These are phyloP conservation scores for Nyctereutes procyonoides DNA, from an alignment of 2,113 vertebrate species.

Conservation along the genomic window DNA sequence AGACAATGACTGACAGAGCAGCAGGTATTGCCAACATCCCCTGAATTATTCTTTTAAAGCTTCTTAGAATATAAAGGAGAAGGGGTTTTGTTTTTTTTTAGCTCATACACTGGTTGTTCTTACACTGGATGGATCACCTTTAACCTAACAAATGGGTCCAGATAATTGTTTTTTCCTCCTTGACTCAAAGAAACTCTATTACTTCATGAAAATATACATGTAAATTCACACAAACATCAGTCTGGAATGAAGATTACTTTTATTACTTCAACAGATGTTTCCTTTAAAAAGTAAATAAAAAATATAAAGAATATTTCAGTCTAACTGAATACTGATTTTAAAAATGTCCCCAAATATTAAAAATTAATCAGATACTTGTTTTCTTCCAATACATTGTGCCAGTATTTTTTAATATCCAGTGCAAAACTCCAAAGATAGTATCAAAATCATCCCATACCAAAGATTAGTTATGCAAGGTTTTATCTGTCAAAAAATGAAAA, in stretches of 20 bases:
- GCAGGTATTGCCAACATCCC: constrained; percentile 79
- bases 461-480: constrained; percentile 83
- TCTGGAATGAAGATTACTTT: constrained; percentile 80
- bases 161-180: constrained; percentile 68
- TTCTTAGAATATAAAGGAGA: constrained; percentile 82
- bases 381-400: constrained; percentile 77
- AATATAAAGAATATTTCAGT: constrained; percentile 77
- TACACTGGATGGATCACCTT: constrained; percentile 76
- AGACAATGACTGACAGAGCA: constrained; percentile 81
- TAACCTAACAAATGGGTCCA: constrained; percentile 61
- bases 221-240: constrained; percentile 79
- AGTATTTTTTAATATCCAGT: constrained; percentile 87
- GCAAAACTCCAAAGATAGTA: constrained; percentile 89
- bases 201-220: constrained; percentile 77
- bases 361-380: constrained; percentile 76
- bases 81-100: constrained; percentile 72
- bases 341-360: constrained; percentile 80
- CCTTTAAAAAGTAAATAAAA: constrained; percentile 81
- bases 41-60: constrained; percentile 86
- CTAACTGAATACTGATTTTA: constrained; percentile 76
- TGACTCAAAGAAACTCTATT: constrained; percentile 70
- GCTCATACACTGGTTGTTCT: constrained; percentile 75
- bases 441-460: constrained; percentile 89
- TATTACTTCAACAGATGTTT: constrained; percentile 75
- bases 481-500: constrained; percentile 84